A percentile compares a stretch with the other conserved stretches of the same genome.
Evolutionary conservation across 2,797 vertebrate genomes (phyloP).

Genomic region (Acanthiza pusilla): DNA sequence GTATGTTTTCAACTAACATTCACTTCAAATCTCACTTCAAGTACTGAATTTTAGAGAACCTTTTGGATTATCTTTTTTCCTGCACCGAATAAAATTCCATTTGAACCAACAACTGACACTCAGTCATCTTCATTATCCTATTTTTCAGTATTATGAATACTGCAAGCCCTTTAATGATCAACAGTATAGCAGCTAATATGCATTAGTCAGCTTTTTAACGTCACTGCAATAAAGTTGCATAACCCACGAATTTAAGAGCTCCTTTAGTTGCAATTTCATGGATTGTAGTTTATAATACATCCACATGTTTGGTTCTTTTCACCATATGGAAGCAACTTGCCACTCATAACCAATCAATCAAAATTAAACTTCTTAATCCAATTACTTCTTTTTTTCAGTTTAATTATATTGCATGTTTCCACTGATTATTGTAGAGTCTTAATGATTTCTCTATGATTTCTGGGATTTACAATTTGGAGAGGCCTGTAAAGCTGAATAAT

Average conservation of each 20-base stretch:
- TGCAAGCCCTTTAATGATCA: neutral
- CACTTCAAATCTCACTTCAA: neutral
- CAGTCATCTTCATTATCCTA: neutral
- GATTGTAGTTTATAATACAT: neutral
- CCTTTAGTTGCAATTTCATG: neutral
- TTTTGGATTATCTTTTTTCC: neutral
- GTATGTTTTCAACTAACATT: neutral
- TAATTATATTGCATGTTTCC: neutral
- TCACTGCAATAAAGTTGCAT: neutral
- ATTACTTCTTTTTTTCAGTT: neutral
- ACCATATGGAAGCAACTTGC: neutral
- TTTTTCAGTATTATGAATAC: neutral
- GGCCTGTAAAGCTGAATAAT: neutral
- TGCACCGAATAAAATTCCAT: neutral
- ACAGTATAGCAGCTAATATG: neutral
- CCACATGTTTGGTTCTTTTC: neutral
- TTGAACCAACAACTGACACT: neutral
- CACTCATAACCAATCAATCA: neutral
- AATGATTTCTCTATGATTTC: neutral
- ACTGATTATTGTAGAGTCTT: neutral
- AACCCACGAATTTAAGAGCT: neutral
- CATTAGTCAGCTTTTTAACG: neutral
- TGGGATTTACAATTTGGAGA: neutral
- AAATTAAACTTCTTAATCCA: neutral
- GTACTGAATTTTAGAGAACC: neutral